Base-by-base conservation (phyloP, 1,140 invertebrate species). In the Bactericera cockerelli region DNA sequence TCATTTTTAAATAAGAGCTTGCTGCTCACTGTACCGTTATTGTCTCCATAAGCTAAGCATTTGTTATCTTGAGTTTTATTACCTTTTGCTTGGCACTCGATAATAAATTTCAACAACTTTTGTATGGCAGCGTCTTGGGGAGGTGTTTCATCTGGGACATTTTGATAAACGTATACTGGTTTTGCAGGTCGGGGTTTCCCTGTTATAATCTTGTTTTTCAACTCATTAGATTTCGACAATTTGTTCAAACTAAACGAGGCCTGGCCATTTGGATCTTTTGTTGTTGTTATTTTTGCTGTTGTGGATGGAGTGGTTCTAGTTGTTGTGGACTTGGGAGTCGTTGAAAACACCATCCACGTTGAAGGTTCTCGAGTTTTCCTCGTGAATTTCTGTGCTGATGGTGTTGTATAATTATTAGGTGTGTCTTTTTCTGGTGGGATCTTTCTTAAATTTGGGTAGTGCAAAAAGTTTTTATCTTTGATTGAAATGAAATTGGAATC, bases 81-180 rank as follows among this genome's bases (percentile, higher is more conserved):
- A 8, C n/a, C n/a, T n/a, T 49, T 22, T 49, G 42, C 42, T 49
- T 49, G 4, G 19, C 42, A 49, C 42, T 16, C 42, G 6, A 49
- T 49, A 22, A 49, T 49, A 16, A 19, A 49, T n/a, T 49, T 16
- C 3, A 49, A n/a, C 8, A 49, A 22, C 8, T 49, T 49, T n/a
- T 49, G n/a, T 16, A 49, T 49, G n/a, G 42, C n/a, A 49, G 42
- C 42, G 19, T 49, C 42, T 49, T 49, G n/a, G n/a, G 42, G 42
- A 22, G 42, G 19, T 16, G 42, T 31, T 31, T 49, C 42, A 22
- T 49, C 42, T 6, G 4, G 6, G 4, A 49, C 28, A 31, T 31
- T 31, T 31, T 49, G 42, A 16, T 49, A 49, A 6, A 6, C 19
- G n/a, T 22, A 22, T 16, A 6, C 19, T 6, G 6, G n/a, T 49